Percentiles rank a stretch among this genome's conserved stretches.
phyloP scores from a whole-genome alignment of 2,888 invertebrate genomes.

The Dasypolia templi region DNA sequence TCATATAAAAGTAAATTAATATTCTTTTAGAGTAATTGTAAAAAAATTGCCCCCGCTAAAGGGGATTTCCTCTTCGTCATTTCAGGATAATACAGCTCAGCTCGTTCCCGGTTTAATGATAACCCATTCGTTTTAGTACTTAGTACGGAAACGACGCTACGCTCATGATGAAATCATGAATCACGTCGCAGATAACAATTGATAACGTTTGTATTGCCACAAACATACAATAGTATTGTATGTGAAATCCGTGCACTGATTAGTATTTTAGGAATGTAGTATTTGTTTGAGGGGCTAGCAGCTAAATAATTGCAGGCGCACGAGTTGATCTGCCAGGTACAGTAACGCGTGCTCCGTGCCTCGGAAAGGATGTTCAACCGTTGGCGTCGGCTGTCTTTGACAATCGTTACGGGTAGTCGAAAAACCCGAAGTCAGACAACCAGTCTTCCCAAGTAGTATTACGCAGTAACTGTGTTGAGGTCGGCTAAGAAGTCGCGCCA shows the following conservation, averaged over 20 bases:
- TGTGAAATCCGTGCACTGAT: constrained; percentile 24
- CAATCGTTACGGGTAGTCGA: neutral
- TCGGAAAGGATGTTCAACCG: too few relatives aligned
- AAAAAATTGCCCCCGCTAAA: neutral
- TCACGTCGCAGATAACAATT: constrained; percentile 33
- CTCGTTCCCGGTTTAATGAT: constrained; percentile 14
- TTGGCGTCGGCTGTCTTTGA: neutral
- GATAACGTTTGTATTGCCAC: constrained; percentile 28
- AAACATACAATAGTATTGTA: constrained; percentile 21
- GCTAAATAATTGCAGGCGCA: too few relatives aligned
- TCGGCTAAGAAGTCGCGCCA: too few relatives aligned
- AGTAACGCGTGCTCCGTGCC: too few relatives aligned
- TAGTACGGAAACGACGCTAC: too few relatives aligned
- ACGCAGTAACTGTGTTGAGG: too few relatives aligned
- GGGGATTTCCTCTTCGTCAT: constrained; percentile 14
- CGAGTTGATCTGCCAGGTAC: too few relatives aligned
- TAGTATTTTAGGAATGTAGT: neutral
- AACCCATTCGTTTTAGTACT: constrained; percentile 45
- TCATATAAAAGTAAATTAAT: too few relatives aligned
- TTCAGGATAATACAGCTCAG: constrained; percentile 5
- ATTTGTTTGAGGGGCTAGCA: neutral
- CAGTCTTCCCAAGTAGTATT: too few relatives aligned
- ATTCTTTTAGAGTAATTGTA: neutral
- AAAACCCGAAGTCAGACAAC: too few relatives aligned
- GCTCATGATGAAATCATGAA: constrained; percentile 37